These are phyloP conservation scores for Telenomus remus DNA, from an alignment of 1,140 invertebrate species.

Conservation along the genomic window DNA sequence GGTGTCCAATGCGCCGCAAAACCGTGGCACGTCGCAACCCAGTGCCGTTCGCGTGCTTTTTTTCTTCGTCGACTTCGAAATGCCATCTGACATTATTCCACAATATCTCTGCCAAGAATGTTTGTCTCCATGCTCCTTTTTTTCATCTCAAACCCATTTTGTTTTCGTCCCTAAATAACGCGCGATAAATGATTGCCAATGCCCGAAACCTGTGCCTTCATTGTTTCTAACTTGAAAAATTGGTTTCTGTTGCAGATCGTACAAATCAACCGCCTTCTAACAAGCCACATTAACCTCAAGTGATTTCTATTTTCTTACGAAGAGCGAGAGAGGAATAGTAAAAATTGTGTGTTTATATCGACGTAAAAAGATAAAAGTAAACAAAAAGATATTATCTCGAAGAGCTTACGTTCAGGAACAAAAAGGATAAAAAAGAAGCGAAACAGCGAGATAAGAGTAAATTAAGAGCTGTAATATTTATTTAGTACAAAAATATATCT, in stretches of 20 bases:
- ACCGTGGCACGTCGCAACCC: constrained; percentile 29
- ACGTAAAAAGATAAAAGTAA: constrained; percentile 45
- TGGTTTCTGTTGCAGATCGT: constrained; percentile 73
- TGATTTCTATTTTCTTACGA: constrained; percentile 77
- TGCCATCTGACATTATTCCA: constrained; percentile 36
- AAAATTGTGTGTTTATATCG: constrained; percentile 76
- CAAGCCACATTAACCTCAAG: constrained; percentile 77
- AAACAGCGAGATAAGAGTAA: constrained; percentile 48
- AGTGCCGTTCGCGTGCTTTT: constrained; percentile 24
- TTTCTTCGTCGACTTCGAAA: constrained; percentile 20
- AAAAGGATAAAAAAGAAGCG: constrained; percentile 26
- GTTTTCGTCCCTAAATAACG: constrained; percentile 6
- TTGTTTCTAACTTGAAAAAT: constrained; percentile 30
- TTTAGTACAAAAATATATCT: constrained; percentile 75
- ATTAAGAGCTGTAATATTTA: constrained; percentile 72
- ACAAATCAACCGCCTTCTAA: constrained; percentile 77
- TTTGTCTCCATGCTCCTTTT: constrained; percentile 10
- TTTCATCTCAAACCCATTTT: constrained; percentile 3
- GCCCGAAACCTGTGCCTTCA: too few relatives aligned
- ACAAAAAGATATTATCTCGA: constrained; percentile 46
- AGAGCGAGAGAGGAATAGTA: constrained; percentile 67
- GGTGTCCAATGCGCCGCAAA: constrained; percentile 26
- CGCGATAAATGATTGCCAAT: constrained; percentile 17
- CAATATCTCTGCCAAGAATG: constrained; percentile 34
- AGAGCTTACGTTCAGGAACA: constrained; percentile 65